phyloP scores from a whole-genome alignment of 2,888 invertebrate genomes.

The Aspidiotus rigidus region DNA sequence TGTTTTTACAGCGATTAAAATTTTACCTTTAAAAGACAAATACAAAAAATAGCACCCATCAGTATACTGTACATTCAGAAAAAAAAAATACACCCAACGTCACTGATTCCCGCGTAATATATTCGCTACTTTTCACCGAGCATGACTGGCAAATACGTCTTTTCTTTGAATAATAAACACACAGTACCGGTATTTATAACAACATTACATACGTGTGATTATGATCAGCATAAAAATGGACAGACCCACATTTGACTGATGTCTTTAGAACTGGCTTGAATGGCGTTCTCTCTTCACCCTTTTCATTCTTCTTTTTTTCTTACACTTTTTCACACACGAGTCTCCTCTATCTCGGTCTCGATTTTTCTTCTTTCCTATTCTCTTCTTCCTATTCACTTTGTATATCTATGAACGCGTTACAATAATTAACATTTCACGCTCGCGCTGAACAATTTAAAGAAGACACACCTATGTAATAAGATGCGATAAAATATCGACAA shows the following conservation, averaged over 20 bases:
- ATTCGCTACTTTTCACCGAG: constrained; percentile 20
- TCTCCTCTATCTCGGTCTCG: constrained; percentile 7
- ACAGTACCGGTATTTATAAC: background rate
- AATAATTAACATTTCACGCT: constrained; percentile 24
- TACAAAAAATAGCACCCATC: background rate
- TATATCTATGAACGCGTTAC: constrained; percentile 1
- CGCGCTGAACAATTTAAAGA: constrained; percentile 16
- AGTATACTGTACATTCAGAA: constrained; percentile 2
- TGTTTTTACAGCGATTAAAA: too few relatives aligned
- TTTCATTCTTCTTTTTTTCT: background rate
- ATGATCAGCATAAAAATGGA: constrained; percentile 30
- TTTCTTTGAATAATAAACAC: background rate
- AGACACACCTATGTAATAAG: constrained; percentile 10
- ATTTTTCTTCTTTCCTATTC: constrained; percentile 1
- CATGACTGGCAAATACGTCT: constrained; percentile 25
- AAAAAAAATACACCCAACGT: constrained; percentile 10
- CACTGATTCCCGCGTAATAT: background rate
- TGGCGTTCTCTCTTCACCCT: background rate
- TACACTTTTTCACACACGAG: background rate
- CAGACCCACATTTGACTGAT: constrained; percentile 10
- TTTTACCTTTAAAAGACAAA: too few relatives aligned
- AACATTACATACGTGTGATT: constrained; percentile 29
- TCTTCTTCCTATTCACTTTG: background rate
- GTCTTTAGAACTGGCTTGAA: constrained; percentile 13
- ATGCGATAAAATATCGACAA: constrained; percentile 3